A percentile compares a stretch with the other conserved stretches of the same genome.
These are phyloP conservation scores for Unio delphinus DNA, from an alignment of 2,888 invertebrate species.

Conservation along the genomic window DNA sequence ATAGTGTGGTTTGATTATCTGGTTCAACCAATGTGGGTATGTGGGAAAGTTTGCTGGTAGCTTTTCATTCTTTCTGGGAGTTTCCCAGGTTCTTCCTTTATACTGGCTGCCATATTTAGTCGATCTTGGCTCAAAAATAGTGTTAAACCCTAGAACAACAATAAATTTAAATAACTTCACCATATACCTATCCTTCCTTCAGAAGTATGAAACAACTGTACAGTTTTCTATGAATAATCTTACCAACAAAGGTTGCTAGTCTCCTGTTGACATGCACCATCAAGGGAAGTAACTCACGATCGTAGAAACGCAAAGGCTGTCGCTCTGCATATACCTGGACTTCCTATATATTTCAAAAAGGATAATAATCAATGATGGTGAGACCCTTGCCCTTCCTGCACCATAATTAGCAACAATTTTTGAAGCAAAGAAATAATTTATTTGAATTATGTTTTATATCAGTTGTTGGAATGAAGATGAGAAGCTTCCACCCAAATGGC, in stretches of 20 bases:
- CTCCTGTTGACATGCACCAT: constrained; percentile 62
- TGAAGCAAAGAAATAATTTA: neutral
- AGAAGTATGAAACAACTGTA: neutral
- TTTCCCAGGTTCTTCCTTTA: too few species aligned
- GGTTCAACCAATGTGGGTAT: too few species aligned
- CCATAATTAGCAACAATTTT: neutral
- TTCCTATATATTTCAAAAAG: constrained; percentile 31
- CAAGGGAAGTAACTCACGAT: constrained; percentile 64
- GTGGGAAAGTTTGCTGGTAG: too few species aligned
- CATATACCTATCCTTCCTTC: neutral
- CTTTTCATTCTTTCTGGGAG: too few species aligned
- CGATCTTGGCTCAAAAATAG: too few species aligned
- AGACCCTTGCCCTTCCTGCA: neutral
- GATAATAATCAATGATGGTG: too few species aligned
- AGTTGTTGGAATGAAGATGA: neutral
- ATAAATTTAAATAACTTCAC: too few species aligned
- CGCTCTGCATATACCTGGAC: constrained; percentile 65
- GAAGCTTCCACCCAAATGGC: too few species aligned
- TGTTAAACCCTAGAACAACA: too few species aligned
- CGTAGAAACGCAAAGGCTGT: constrained; percentile 67
- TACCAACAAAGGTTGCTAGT: constrained; percentile 67
- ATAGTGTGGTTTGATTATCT: too few species aligned
- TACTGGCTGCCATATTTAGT: too few species aligned
- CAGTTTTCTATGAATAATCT: constrained; percentile 7
- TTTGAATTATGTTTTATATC: neutral